Evolutionary conservation across 2,797 vertebrate genomes (phyloP), one percentile per base, ranked within the genome.

Genomic region (Danio albolineatus): DNA sequence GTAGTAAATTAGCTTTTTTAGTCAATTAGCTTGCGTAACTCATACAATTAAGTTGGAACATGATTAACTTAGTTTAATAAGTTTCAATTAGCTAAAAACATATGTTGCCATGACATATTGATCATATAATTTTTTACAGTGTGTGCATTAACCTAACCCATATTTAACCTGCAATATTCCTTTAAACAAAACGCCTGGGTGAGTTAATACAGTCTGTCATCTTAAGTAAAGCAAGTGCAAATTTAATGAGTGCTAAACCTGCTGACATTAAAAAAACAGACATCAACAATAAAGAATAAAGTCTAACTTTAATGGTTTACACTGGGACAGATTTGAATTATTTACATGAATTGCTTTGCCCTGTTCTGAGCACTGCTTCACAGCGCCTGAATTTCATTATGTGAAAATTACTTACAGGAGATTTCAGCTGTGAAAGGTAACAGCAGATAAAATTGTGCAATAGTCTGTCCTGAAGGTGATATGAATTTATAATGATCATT

Each of bases 401-500:
- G 6, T 56, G 14, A 17, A 39, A 56, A 66, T 76, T 19, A 56
- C 19, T 28, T 65, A 7, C n/a, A 39, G 59, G 16, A 74, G 44
- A 75, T 57, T 66, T 46, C 10, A 66, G 43, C 41, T 46, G 61
- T 57, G 53, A 66, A 67, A 67, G 16, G 12, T n/a, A 76, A 57
- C 51, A 76, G 41, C 43, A 75, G 51, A 69, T 66, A 39, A 36
- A 46, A 48, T 73, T 73, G n/a, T 54, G 57, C 59, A 28, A 14
- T 65, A 60, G 43, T 39, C 36, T 36, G 46, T 60, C 44, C 56
- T n/a, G 57, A 54, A 66, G 21, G 38, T 44, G 19, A 67, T 38
- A 49, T 21, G 44, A 41, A 21, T 64, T 48, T 28, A 65, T 56
- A 72, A 78, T 4, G 16, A 79, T 56, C 38, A 51, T 79, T 78